Percentiles rank a stretch among this genome's conserved stretches.
Evolutionary conservation across 2,888 invertebrate genomes (phyloP).

Genomic region (Coremacera marginata): DNA sequence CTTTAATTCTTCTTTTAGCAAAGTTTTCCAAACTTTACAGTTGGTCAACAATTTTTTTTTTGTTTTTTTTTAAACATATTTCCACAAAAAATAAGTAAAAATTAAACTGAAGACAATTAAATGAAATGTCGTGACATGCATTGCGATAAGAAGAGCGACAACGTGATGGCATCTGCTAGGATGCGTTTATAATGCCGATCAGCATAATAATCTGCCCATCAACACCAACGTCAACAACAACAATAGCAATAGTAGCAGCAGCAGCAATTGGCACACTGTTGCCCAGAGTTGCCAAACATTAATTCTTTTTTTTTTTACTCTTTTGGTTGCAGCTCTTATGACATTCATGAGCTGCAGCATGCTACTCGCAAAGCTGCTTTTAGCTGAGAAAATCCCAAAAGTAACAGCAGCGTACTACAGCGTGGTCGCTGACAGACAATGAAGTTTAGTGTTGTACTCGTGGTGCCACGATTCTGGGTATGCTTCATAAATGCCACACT

Average conservation of each 20-base stretch:
- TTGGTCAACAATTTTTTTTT: too few species aligned
- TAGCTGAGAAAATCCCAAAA: neutral
- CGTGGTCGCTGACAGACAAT: neutral
- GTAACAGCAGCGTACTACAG: neutral
- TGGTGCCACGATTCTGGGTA: neutral
- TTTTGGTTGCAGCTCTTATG: neutral
- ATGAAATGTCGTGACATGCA: slow-evolving; percentile 57
- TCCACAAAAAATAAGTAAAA: neutral
- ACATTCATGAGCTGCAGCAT: slow-evolving; percentile 13
- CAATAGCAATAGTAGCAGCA: neutral
- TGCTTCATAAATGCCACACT: neutral
- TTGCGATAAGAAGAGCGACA: slow-evolving; percentile 34
- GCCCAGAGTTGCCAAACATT: too few species aligned
- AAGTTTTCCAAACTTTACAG: too few species aligned
- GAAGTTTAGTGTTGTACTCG: neutral
- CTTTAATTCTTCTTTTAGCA: too few species aligned
- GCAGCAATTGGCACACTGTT: neutral
- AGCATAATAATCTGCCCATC: neutral
- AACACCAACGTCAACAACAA: slow-evolving; percentile 1
- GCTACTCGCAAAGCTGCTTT: neutral
- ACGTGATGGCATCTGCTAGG: slow-evolving; percentile 4
- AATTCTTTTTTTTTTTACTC: too few species aligned
- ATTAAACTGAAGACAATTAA: slow-evolving; percentile 51
- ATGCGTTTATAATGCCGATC: neutral
- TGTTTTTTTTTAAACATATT: too few species aligned